Evolutionary conservation across 2,113 vertebrate species (phyloP).

Genomic region (Sarotherodon lohbergeri): DNA sequence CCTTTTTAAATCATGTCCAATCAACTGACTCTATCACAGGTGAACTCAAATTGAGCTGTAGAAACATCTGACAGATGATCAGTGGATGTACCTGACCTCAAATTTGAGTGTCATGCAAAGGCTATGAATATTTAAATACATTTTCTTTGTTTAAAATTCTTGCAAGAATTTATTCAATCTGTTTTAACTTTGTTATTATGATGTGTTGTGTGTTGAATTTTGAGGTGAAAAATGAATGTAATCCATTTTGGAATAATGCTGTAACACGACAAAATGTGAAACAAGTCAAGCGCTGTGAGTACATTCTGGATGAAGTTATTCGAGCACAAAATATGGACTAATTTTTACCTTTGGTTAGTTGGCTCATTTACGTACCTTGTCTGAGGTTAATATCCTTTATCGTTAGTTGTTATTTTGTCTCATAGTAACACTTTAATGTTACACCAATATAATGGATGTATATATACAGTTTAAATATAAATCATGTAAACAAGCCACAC

Average conservation of each 20-base stretch:
- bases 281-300: not conserved
- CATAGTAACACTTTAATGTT: not conserved
- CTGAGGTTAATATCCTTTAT: not conserved
- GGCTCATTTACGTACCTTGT: not conserved
- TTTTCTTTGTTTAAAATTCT: too few relatives aligned
- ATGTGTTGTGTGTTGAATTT: not conserved
- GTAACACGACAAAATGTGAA: not conserved
- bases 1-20: not conserved
- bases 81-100: not conserved
- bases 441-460: not conserved
- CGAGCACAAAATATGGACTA: not conserved
- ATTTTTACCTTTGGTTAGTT: not conserved
- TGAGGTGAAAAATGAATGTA: not conserved
- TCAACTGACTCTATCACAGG: not conserved
- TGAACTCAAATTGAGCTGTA: not conserved
- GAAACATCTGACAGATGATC: not conserved
- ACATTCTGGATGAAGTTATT: not conserved
- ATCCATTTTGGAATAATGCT: not conserved
- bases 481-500: constrained; percentile 3
- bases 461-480: constrained; percentile 8
- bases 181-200: not conserved
- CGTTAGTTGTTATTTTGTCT: not conserved
- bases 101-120: not conserved
- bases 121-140: too few relatives aligned
- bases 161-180: not conserved